A percentile compares a stretch with the other conserved stretches of the same genome.
Conservation (phyloP, 2,113 vertebrate species). For the Apodemus speciosus region DNA sequence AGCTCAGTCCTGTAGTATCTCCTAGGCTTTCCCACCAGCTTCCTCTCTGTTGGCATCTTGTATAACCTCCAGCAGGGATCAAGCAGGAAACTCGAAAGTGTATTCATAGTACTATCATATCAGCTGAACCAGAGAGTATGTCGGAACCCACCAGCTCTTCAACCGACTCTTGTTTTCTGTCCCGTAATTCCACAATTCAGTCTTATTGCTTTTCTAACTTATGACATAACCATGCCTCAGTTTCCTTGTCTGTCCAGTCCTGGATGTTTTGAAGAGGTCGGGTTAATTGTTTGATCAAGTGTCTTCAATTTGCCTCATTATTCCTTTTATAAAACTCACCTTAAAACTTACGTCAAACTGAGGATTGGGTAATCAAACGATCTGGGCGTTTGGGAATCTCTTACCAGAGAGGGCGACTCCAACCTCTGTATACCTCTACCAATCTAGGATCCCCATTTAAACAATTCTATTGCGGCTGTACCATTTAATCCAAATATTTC, state of each 20-base stretch:
- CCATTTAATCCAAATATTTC: neutral
- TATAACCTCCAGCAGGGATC: fast-evolving
- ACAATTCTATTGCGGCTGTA: neutral
- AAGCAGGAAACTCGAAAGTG: neutral
- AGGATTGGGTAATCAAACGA: fast-evolving
- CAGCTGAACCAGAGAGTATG: neutral
- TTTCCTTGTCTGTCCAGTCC: neutral
- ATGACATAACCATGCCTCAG: neutral
- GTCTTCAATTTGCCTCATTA: neutral
- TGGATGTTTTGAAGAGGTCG: neutral
- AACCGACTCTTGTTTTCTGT: neutral
- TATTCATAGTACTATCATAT: too few species aligned
- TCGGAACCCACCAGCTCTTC: neutral
- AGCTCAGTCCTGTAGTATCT: neutral
- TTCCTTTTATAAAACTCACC: neutral
- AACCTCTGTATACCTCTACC: neutral
- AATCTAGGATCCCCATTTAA: neutral
- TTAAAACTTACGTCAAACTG: neutral
- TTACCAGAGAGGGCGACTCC: neutral
- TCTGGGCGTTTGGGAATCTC: neutral
- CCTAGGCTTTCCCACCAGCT: fast-evolving
- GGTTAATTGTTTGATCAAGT: neutral
- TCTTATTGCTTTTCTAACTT: neutral
- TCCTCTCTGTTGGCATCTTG: neutral
- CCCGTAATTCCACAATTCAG: neutral